phyloP scores from a whole-genome alignment of 2,888 invertebrate species.

The Ceraclea dissimilis region DNA sequence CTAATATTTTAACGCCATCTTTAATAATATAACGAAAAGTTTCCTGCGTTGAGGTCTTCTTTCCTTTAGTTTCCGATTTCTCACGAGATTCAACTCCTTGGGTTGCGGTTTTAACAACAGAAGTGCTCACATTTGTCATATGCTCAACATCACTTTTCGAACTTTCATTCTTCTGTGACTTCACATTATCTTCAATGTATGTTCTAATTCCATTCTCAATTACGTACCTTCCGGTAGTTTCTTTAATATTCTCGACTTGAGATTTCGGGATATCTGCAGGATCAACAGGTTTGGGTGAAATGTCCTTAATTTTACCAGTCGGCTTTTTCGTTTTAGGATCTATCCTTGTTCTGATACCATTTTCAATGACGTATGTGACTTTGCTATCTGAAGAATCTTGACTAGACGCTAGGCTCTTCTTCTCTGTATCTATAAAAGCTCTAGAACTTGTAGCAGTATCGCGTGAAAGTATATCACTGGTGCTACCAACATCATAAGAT shows the following conservation, averaged over 20 bases:
- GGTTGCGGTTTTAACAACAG: background rate
- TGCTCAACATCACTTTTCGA: constrained; percentile 2
- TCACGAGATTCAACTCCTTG: constrained; percentile 8
- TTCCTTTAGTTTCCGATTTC: constrained; percentile 13
- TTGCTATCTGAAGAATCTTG: constrained; percentile 3
- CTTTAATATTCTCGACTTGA: background rate
- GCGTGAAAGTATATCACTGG: background rate
- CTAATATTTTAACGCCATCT: constrained; percentile 17
- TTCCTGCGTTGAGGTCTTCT: constrained; percentile 7
- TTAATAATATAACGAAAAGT: constrained; percentile 14
- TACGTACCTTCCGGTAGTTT: constrained; percentile 12
- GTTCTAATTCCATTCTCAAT: constrained; percentile 24
- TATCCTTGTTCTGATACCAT: constrained; percentile 21
- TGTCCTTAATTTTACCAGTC: background rate
- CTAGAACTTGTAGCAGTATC: background rate
- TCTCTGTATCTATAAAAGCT: constrained; percentile 2
- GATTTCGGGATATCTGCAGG: background rate
- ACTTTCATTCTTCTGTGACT: constrained; percentile 1
- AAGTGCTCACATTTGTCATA: too few species aligned
- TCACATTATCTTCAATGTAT: constrained; percentile 8
- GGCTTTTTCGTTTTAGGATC: constrained; percentile 12
- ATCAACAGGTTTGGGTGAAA: background rate
- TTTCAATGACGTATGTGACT: constrained; percentile 22
- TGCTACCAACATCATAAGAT: background rate
- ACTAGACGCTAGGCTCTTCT: constrained; percentile 10